A percentile compares a stretch with the other conserved stretches of the same genome.
These are phyloP conservation scores for Lates japonicus DNA, from an alignment of 2,797 vertebrate genomes.

Conservation along the genomic window DNA sequence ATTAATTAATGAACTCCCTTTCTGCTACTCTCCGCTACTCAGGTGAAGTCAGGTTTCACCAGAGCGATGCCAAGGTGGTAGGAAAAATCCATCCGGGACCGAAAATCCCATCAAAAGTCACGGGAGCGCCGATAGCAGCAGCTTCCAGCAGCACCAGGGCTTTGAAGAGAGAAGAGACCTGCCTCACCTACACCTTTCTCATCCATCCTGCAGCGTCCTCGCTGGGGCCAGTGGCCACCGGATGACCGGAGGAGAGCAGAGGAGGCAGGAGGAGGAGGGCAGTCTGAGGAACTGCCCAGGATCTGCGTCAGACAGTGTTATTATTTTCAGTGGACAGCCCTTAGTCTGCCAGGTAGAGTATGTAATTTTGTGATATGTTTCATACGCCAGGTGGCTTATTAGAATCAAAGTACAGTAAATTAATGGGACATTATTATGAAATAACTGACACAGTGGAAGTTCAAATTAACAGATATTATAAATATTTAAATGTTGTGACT, in stretches of 20 bases:
- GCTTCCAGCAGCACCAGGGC: slow-evolving; percentile 75
- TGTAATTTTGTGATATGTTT: background rate
- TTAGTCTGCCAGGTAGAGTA: slow-evolving; percentile 82
- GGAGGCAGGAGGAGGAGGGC: slow-evolving; percentile 57
- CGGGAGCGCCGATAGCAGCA: slow-evolving; percentile 89
- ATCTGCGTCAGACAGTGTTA: slow-evolving; percentile 89
- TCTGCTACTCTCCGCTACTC: slow-evolving; percentile 12
- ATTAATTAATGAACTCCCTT: slow-evolving; percentile 19
- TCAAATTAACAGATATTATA: fast-evolving
- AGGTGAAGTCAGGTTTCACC: slow-evolving; percentile 97
- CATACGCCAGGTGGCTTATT: background rate
- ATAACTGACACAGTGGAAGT: background rate
- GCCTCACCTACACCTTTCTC: slow-evolving; percentile 74
- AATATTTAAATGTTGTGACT: background rate
- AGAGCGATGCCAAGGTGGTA: slow-evolving; percentile 96
- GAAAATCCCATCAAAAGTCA: slow-evolving; percentile 90
- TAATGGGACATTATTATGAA: background rate
- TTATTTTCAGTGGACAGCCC: slow-evolving; percentile 75
- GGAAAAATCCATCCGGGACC: slow-evolving; percentile 95
- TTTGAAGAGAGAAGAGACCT: slow-evolving; percentile 87
- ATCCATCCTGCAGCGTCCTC: slow-evolving; percentile 76
- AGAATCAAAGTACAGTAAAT: background rate
- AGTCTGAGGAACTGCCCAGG: slow-evolving; percentile 88
- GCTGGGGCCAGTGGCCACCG: slow-evolving; percentile 67
- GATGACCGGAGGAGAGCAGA: slow-evolving; percentile 52